phyloP scores from a whole-genome alignment of 92 coral and sea anemone genomes.

The Hydrozoanthus gracilis region DNA sequence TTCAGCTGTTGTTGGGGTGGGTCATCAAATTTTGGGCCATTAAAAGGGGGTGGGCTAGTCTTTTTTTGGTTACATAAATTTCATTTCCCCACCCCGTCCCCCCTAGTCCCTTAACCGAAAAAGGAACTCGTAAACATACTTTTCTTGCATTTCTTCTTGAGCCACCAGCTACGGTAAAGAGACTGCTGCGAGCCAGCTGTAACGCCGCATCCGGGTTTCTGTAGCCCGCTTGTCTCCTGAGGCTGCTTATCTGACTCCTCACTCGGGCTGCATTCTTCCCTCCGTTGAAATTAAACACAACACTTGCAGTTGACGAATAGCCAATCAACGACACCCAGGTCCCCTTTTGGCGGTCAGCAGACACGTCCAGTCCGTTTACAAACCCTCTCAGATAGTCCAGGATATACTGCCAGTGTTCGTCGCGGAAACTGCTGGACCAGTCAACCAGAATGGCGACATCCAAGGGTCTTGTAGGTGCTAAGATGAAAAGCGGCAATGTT shows the following conservation, averaged over 20 bases:
- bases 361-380: conserved; percentile 52
- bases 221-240: conserved; percentile 69
- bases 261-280: conserved; percentile 54
- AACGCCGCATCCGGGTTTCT: conserved; percentile 69
- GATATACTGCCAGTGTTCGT: conserved; percentile 66
- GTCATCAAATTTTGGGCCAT: too few species aligned
- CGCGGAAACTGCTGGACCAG: conserved; percentile 74
- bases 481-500: neutral
- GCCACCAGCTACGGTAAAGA: conserved; percentile 74
- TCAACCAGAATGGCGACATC: conserved; percentile 80
- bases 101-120: too few species aligned
- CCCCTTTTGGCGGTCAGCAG: conserved; percentile 56
- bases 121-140: conserved; percentile 34
- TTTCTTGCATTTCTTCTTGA: conserved; percentile 67
- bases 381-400: conserved; percentile 63
- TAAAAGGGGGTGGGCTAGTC: too few species aligned
- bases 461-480: conserved; percentile 69
- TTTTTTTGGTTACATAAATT: too few species aligned
- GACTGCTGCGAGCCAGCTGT: conserved; percentile 57
- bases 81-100: too few species aligned
- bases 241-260: conserved; percentile 53
- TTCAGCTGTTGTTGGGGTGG: too few species aligned
- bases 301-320: conserved; percentile 66
- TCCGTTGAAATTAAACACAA: conserved; percentile 69
- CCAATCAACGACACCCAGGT: conserved; percentile 75